Base-by-base conservation (phyloP, 2,113 vertebrate genomes). In the Ageneiosus marmoratus region DNA sequence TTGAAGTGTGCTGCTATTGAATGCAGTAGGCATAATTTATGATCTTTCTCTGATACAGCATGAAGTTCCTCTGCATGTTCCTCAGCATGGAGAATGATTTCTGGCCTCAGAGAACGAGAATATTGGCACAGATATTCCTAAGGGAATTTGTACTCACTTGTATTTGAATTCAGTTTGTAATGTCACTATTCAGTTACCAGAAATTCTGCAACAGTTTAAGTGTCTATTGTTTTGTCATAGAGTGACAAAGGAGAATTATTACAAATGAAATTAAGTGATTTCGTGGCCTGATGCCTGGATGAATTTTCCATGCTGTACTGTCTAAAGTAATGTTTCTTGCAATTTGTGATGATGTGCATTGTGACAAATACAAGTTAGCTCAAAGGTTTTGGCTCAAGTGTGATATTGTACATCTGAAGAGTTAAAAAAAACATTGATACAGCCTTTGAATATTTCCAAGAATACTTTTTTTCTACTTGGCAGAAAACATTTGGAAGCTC, bases 1-100 rank as follows among this genome's bases (percentile, higher is more conserved):
- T 80, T 85, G 78, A 90, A 87, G 86, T 87, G 84, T 85, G 83
- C 83, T 89, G 70, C 87, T 90, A 51, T 18, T 22, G 1, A 50
- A 32, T 50, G 10, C n/a, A 79, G 62, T 16, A 0, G 27, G 27
- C 18, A 76, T 76, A 55, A 76, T 58, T 73, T 81, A 29, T 50
- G 15, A 46, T 46, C 51, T 27, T 22, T 69, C 44, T 72, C 72
- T 81, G 78, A 48, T 2, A 20, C 18, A 20, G n/a, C 65, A 27
- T 53, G 32, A 22, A 67, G 34, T 67, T 32, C 8, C 2, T 75
- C 22, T 3, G 18, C n/a, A 60, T 73, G 46, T 76, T 81, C 48
- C 41, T 53, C 79, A 41, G 34, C 56, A 18, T 80, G 51, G 20
- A 74, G 65, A 65, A 58, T 81, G 73, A 82, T 76, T 84, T 87